phyloP scores from a whole-genome alignment of 2,888 invertebrate species.

The Galeopsomyia nigrocyanea region DNA sequence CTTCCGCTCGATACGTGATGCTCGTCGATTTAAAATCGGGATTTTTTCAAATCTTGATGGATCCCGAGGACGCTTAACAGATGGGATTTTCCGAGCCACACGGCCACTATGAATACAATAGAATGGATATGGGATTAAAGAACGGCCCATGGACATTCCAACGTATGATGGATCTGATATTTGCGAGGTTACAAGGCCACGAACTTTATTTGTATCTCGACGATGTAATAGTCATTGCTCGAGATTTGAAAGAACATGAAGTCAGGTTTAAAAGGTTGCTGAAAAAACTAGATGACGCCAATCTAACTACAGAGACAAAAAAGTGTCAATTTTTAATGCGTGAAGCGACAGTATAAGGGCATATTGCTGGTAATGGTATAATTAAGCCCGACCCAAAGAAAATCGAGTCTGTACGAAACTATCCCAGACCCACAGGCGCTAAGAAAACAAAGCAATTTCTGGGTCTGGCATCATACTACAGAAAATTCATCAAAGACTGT shows the following conservation, averaged over 20 bases:
- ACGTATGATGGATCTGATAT: neutral
- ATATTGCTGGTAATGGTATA: neutral
- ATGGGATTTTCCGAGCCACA: neutral
- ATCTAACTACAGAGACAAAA: neutral
- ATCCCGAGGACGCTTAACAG: neutral
- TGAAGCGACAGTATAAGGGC: neutral
- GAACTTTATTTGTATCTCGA: conserved; percentile 27
- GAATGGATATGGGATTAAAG: neutral
- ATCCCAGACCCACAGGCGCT: conserved; percentile 17
- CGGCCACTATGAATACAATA: neutral
- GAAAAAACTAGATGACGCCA: neutral
- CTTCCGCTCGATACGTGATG: neutral
- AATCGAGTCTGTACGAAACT: conserved; percentile 19
- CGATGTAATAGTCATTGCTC: conserved; percentile 23
- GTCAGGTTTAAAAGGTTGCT: conserved; percentile 14
- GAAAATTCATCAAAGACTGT: conserved; percentile 42
- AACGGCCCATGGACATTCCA: neutral
- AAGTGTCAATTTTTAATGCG: conserved; percentile 7
- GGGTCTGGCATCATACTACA: conserved; percentile 42
- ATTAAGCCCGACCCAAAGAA: conserved; percentile 31
- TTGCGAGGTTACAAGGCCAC: conserved; percentile 2
- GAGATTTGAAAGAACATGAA: conserved; percentile 20
- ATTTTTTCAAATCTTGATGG: conserved; percentile 17
- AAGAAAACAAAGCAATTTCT: conserved; percentile 37
- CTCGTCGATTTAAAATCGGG: conserved; percentile 2